A percentile compares a stretch with the other conserved stretches of the same genome.
Conservation (phyloP, 2,113 vertebrate genomes). For the Trogon melanurus region DNA sequence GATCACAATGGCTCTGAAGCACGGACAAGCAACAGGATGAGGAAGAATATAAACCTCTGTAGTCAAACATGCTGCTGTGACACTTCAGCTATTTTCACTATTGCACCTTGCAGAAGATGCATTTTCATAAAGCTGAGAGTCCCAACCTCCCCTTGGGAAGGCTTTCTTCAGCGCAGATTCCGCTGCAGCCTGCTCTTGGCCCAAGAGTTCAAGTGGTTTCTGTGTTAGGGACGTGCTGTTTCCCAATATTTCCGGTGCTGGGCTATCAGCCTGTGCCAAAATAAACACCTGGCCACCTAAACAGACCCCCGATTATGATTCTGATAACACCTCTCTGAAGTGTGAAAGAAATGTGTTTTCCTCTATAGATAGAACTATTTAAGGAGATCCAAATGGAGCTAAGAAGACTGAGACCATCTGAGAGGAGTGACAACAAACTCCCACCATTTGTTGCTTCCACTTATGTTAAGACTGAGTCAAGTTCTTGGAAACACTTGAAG, state of each 20-base stretch:
- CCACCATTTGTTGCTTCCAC: constrained; percentile 1
- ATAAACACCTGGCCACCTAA: constrained; percentile 11
- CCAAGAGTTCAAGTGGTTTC: neutral
- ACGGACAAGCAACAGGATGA: neutral
- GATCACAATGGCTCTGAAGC: neutral
- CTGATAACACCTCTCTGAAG: neutral
- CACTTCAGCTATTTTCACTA: neutral
- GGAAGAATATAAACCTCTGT: neutral
- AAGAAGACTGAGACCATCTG: neutral
- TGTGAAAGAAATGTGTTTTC: neutral
- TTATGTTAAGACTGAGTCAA: neutral
- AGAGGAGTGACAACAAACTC: constrained; percentile 23
- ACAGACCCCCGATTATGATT: neutral
- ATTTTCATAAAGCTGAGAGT: neutral
- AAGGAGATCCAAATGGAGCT: neutral
- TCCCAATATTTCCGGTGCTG: neutral
- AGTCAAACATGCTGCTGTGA: neutral
- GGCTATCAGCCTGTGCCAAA: neutral
- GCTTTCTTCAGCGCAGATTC: neutral
- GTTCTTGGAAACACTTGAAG: constrained; percentile 58
- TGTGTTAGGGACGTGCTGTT: accelerated
- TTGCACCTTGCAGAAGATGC: neutral
- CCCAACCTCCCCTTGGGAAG: neutral
- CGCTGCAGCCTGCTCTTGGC: neutral
- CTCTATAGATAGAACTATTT: neutral